Percentiles rank a stretch among this genome's conserved stretches.
Conservation (phyloP, 2,888 invertebrate species). For the Stegana nigrithorax region DNA sequence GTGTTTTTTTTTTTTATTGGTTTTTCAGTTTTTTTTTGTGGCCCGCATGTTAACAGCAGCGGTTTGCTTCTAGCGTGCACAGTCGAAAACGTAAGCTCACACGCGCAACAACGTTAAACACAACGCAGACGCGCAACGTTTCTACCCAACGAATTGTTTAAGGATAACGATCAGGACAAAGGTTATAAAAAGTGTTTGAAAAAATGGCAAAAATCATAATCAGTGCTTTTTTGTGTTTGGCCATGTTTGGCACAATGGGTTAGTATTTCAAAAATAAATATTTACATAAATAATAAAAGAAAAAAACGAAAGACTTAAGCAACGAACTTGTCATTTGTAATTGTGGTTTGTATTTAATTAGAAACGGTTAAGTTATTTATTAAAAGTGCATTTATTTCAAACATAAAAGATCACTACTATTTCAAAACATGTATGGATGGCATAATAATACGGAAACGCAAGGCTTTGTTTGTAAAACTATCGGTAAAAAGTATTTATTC, state of each 20-base stretch:
- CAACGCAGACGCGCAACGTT: background rate
- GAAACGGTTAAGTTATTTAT: too few species aligned
- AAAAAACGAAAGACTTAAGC: slow-evolving; percentile 30
- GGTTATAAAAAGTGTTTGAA: slow-evolving; percentile 11
- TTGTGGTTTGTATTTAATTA: background rate
- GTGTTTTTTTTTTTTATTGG: slow-evolving; percentile 20
- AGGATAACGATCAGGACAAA: slow-evolving; percentile 31
- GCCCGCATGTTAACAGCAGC: slow-evolving; percentile 46
- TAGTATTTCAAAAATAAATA: slow-evolving; percentile 47
- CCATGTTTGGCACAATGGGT: slow-evolving; percentile 63
- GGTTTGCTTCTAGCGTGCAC: slow-evolving; percentile 52
- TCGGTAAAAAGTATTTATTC: too few species aligned
- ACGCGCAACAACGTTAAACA: slow-evolving; percentile 47
- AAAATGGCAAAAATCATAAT: slow-evolving; percentile 56
- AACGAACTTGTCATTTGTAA: slow-evolving; percentile 9
- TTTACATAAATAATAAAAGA: background rate
- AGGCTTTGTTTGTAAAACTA: too few species aligned
- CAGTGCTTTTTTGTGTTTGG: slow-evolving; percentile 59
- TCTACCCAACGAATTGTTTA: background rate
- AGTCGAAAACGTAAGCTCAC: slow-evolving; percentile 60
- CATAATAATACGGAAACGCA: too few species aligned
- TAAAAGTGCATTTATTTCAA: too few species aligned
- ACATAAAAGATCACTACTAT: too few species aligned
- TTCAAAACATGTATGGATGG: too few species aligned
- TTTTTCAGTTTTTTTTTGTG: slow-evolving; percentile 19